These are phyloP conservation scores for Cydia amplana DNA, from an alignment of 1,140 invertebrate species.

Conservation along the genomic window DNA sequence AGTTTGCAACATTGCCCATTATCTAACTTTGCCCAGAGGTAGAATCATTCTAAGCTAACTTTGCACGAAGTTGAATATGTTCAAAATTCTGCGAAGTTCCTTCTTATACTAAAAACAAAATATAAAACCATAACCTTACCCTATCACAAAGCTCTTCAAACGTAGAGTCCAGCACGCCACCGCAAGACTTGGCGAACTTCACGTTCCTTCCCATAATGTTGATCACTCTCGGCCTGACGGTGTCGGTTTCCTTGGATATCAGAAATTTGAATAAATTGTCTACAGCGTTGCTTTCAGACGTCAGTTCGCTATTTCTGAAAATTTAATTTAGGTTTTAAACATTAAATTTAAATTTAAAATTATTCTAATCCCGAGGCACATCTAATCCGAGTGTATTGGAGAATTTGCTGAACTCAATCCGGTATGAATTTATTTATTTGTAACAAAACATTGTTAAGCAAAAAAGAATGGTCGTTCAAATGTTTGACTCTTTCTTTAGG, in stretches of 20 bases:
- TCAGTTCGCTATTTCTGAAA: constrained; percentile 67
- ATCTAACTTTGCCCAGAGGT: background rate
- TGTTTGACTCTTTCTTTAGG: too few relatives aligned
- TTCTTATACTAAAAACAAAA: constrained; percentile 22
- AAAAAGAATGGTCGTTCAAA: too few relatives aligned
- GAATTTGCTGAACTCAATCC: too few relatives aligned
- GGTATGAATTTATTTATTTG: too few relatives aligned
- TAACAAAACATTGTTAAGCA: too few relatives aligned
- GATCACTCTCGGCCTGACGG: constrained; percentile 89
- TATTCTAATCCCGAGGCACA: background rate
- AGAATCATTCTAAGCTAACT: background rate
- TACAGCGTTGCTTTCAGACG: constrained; percentile 83
- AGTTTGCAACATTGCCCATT: constrained; percentile 14
- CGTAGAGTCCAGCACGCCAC: constrained; percentile 92
- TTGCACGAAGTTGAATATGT: background rate
- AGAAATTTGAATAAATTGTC: constrained; percentile 94
- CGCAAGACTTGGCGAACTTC: constrained; percentile 93
- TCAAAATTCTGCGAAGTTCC: too few relatives aligned
- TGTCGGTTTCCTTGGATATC: constrained; percentile 94
- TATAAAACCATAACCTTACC: constrained; percentile 79
- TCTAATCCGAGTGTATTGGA: too few relatives aligned
- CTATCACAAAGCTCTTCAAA: constrained; percentile 96
- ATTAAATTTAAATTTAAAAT: background rate
- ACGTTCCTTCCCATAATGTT: constrained; percentile 94
- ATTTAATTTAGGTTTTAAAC: constrained; percentile 10